A percentile compares a stretch with the other conserved stretches of the same genome.
These are phyloP conservation scores for Listronotus oregonensis DNA, from an alignment of 1,140 invertebrate species.

Conservation along the genomic window DNA sequence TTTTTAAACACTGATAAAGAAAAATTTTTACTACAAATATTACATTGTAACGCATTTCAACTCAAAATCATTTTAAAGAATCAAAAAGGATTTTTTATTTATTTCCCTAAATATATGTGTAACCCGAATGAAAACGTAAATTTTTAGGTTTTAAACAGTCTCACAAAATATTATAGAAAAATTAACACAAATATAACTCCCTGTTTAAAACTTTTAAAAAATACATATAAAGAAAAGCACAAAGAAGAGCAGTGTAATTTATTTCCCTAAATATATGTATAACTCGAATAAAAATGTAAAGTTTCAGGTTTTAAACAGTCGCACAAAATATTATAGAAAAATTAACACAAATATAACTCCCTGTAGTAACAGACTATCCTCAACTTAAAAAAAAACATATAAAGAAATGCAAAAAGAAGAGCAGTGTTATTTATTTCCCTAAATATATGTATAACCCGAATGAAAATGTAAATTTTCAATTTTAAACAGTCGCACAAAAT, in stretches of 20 bases:
- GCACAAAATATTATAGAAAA: too few species aligned
- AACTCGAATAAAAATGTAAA: slow-evolving; percentile 37
- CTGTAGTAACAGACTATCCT: too few species aligned
- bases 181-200: too few species aligned
- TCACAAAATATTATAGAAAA: too few species aligned
- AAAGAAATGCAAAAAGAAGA: too few species aligned
- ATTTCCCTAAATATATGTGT: slow-evolving; percentile 29
- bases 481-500: slow-evolving; percentile 32
- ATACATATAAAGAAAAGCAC: neutral
- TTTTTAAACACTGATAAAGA: too few species aligned
- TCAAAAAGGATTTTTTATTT: neutral
- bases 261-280: slow-evolving; percentile 31
- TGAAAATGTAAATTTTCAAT: slow-evolving; percentile 36
- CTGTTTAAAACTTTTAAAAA: neutral
- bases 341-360: too few species aligned
- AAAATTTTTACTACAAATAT: too few species aligned
- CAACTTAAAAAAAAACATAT: too few species aligned
- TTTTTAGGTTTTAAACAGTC: slow-evolving; percentile 31
- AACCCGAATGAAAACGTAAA: slow-evolving; percentile 36
- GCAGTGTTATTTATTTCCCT: slow-evolving; percentile 10
- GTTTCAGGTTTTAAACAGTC: slow-evolving; percentile 31
- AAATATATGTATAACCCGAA: slow-evolving; percentile 32
- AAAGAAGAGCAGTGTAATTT: slow-evolving; percentile 5
- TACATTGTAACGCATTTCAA: too few species aligned
- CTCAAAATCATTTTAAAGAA: too few species aligned